These are phyloP conservation scores for Cyanoramphus novaezelandiae DNA, from an alignment of 2,113 vertebrate species.

Conservation along the genomic window DNA sequence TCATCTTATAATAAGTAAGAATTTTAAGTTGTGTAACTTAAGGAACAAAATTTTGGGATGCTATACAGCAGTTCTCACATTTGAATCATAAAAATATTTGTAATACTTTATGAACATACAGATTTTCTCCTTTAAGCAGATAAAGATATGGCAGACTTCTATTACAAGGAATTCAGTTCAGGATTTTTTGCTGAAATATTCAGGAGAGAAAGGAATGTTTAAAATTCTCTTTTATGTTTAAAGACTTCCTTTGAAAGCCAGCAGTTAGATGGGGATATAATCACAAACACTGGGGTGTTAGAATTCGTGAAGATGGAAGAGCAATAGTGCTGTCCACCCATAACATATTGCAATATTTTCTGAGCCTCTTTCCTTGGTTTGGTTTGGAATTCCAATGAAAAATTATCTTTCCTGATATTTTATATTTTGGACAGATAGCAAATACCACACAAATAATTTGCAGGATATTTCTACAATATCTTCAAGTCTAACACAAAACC, in stretches of 20 bases:
- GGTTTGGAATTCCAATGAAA: background rate
- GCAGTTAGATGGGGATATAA: background rate
- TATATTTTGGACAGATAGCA: background rate
- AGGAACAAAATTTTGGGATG: background rate
- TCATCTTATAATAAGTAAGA: background rate
- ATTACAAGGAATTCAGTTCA: background rate
- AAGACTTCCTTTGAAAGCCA: background rate
- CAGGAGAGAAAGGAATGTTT: background rate
- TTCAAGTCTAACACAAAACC: background rate
- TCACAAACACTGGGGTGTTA: background rate
- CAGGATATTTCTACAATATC: background rate
- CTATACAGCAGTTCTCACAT: background rate
- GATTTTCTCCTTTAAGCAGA: background rate
- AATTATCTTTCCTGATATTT: background rate
- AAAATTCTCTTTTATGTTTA: background rate
- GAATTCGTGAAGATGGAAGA: background rate
- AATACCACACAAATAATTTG: background rate
- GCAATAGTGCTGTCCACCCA: background rate
- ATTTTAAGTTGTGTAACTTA: background rate
- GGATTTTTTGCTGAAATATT: background rate
- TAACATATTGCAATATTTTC: background rate
- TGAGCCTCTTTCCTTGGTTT: background rate
- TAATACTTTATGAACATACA: background rate
- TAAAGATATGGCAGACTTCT: background rate
- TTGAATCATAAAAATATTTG: background rate